A percentile compares a stretch with the other conserved stretches of the same genome.
Evolutionary conservation across 2,113 vertebrate genomes (phyloP).

Genomic region (Catharus bicknelli): DNA sequence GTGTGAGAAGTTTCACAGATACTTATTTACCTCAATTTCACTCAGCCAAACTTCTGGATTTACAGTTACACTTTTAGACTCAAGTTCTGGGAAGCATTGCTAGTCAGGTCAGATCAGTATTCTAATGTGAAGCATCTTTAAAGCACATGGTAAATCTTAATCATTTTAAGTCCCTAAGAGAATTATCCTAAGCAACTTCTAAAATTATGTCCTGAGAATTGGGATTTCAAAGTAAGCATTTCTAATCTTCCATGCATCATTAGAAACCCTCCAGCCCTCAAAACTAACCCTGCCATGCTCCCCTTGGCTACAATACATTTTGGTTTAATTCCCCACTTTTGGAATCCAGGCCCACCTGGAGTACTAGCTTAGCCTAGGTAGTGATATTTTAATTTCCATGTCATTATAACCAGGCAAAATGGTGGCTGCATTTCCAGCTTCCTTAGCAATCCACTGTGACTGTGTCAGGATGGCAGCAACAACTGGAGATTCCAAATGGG

Average conservation of each 20-base stretch:
- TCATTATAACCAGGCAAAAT: neutral
- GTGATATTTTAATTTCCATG: neutral
- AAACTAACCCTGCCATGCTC: conserved; percentile 5
- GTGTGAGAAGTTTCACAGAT: neutral
- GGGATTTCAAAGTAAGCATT: conserved; percentile 53
- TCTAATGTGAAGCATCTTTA: conserved; percentile 43
- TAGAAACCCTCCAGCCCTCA: conserved; percentile 34
- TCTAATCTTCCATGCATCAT: conserved; percentile 47
- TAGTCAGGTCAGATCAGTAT: conserved; percentile 33
- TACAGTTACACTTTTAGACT: neutral
- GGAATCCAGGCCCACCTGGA: neutral
- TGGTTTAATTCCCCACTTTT: conserved; percentile 14
- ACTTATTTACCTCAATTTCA: neutral
- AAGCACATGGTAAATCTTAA: conserved; percentile 51
- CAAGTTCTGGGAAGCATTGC: neutral
- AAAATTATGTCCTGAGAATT: conserved; percentile 58
- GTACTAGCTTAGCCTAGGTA: neutral
- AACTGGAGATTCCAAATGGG: neutral
- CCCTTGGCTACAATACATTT: neutral
- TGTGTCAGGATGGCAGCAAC: neutral
- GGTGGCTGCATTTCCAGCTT: neutral
- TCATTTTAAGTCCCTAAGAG: conserved; percentile 59
- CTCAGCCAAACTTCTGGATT: neutral
- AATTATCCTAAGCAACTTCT: conserved; percentile 61
- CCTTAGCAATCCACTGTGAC: neutral